phyloP scores from a whole-genome alignment of 1,140 invertebrate genomes.

The Aleiodes sp. region DNA sequence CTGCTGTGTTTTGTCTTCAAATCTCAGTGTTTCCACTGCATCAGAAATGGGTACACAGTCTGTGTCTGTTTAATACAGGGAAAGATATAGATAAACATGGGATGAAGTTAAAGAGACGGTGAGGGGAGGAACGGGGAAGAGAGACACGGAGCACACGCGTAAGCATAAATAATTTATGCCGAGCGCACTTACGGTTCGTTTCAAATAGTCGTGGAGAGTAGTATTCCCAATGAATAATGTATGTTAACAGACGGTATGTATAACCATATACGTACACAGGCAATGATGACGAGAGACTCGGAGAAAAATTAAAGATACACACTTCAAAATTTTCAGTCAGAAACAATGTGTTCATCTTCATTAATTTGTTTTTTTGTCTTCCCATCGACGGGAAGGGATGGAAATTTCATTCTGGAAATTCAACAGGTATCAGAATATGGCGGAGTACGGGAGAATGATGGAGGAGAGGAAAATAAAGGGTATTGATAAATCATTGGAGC shows the following conservation, averaged over 20 bases:
- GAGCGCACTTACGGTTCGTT: conserved; percentile 30
- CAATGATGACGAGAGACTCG: not conserved
- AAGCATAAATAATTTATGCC: conserved; percentile 36
- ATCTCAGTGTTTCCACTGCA: not conserved
- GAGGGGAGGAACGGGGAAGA: not conserved
- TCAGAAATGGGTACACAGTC: not conserved
- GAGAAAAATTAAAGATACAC: conserved; percentile 10
- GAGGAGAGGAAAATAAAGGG: conserved; percentile 53
- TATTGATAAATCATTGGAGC: conserved; percentile 67
- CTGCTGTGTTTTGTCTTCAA: not conserved
- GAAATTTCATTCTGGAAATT: too few species aligned
- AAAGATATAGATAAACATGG: too few species aligned
- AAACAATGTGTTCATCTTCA: not conserved
- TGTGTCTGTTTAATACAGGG: too few species aligned
- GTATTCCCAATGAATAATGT: conserved; percentile 38
- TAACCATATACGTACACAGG: conserved; percentile 34
- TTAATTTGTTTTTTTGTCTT: not conserved
- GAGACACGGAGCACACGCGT: not conserved
- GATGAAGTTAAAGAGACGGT: not conserved
- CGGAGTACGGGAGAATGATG: conserved; percentile 64
- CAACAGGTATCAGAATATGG: conserved; percentile 74
- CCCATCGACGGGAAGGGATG: too few species aligned
- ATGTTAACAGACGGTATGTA: conserved; percentile 34
- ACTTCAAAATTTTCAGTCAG: not conserved
- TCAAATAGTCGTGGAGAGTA: conserved; percentile 39